These are phyloP conservation scores for Cotesia typhae DNA, from an alignment of 1,140 invertebrate species.

Conservation along the genomic window DNA sequence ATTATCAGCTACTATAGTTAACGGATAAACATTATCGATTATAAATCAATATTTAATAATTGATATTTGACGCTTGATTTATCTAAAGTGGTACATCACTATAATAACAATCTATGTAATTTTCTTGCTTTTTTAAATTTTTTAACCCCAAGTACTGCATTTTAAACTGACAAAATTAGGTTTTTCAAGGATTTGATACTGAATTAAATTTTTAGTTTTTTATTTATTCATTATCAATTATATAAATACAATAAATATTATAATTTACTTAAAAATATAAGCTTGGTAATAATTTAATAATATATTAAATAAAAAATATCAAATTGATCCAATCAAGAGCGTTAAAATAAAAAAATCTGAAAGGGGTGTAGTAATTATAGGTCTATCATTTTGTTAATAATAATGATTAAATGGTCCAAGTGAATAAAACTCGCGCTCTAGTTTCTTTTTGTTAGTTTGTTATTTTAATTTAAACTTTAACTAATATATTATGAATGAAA, in stretches of 20 bases:
- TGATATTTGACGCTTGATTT: no score
- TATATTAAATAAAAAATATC: no score
- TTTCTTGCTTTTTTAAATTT: constrained; percentile 4
- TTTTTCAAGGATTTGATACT: constrained; percentile 37
- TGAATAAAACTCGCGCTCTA: no score
- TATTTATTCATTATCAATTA: constrained; percentile 7
- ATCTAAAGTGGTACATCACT: no score
- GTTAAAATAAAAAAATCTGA: no score
- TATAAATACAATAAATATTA: background rate
- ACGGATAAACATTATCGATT: constrained; percentile 5
- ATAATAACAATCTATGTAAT: constrained; percentile 2
- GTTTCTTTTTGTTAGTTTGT: no score
- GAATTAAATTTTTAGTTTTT: background rate
- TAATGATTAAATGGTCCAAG: no score
- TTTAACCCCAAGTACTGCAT: constrained; percentile 3
- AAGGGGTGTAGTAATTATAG: background rate
- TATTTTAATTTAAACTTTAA: no score
- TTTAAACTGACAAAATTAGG: constrained; percentile 17
- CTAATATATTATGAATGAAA: no score
- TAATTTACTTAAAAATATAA: background rate
- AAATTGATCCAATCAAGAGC: no score
- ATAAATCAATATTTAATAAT: background rate
- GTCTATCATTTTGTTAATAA: background rate
- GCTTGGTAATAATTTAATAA: no score
- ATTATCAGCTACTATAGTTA: no score